Evolutionary conservation across 2,113 vertebrate genomes (phyloP).

Genomic region (Sakesphorus luctuosus): DNA sequence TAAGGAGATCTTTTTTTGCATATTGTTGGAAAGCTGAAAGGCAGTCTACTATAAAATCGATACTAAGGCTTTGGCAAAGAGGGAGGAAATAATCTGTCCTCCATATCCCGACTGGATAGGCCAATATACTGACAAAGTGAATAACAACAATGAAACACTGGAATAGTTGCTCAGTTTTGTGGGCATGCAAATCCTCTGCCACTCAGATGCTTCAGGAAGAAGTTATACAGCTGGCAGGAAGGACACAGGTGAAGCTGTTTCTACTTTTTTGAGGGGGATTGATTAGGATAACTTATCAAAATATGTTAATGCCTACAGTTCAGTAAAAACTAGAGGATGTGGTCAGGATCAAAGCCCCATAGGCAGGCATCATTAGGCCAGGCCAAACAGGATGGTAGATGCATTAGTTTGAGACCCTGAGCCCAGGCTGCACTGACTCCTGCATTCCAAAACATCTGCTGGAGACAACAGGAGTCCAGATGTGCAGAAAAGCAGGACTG

Average conservation of each 20-base stretch:
- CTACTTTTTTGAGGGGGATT: not conserved
- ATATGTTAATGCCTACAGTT: not conserved
- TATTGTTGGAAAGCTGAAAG: slow-evolving; percentile 11
- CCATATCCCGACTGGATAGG: not conserved
- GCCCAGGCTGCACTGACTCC: not conserved
- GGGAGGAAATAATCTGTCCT: not conserved
- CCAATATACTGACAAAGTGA: not conserved
- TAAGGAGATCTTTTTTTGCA: not conserved
- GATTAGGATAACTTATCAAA: not conserved
- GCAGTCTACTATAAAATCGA: not conserved
- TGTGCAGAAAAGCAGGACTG: not conserved
- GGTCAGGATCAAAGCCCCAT: not conserved
- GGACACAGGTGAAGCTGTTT: not conserved
- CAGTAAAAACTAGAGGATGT: not conserved
- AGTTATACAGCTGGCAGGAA: not conserved
- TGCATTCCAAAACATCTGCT: not conserved
- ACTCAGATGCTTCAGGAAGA: not conserved
- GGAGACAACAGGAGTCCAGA: not conserved
- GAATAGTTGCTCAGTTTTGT: not conserved
- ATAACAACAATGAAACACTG: not conserved
- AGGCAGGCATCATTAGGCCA: not conserved
- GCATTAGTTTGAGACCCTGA: not conserved
- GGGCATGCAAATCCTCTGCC: not conserved
- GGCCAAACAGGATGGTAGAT: not conserved
- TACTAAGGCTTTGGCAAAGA: not conserved